Base-by-base conservation (phyloP, 1,140 invertebrate genomes). In the Orchesella cincta region DNA sequence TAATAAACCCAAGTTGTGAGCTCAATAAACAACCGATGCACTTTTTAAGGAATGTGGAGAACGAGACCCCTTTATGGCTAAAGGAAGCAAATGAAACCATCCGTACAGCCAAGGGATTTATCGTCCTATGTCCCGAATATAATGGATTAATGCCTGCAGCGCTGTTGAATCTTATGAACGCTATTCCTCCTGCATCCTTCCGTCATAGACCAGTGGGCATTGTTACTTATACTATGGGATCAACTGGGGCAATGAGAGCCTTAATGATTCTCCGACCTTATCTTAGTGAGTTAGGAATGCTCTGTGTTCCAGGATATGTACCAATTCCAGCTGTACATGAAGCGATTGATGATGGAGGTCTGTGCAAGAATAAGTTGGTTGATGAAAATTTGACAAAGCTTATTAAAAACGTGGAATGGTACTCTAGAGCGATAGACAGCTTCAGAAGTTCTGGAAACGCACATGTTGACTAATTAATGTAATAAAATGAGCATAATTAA, bases 101-200 rank as follows among this genome's bases (percentile, higher is more conserved):
- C 1, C 79, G 83, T 54, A 79, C 79, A 8, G 85, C 86, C 29
- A 86, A 88, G 81, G 86, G 83, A 5, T 86, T 83, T 75, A 81
- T 88, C 1, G 80, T 87, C 18, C 80, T 88, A 1, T 83, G 85
- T 5, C 83, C 78, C 1, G 79, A 80, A 36, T 88, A 88, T 77
- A 88, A 88, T 78, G 82, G 84, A 67, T 82, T 81, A 18, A 80
- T 87, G n/a, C 86, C 87, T 0, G 86, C 87, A 12, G 86, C 86
- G 3, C 82, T 88, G 0, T 75, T 82, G 5, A 87, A 87, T 73
- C 81, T 87, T 83, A 78, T 88, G 78, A 84, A 87, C 76, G 85
- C 88, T 76, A 88, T 88, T 74, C 84, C 85, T 0, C 81, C 84
- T 16, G 78, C 81, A 14, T 79, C 81, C 0, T 88, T 82, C 77